Evolutionary conservation across 2,888 invertebrate genomes (phyloP).

Genomic region (Alcis repandata): DNA sequence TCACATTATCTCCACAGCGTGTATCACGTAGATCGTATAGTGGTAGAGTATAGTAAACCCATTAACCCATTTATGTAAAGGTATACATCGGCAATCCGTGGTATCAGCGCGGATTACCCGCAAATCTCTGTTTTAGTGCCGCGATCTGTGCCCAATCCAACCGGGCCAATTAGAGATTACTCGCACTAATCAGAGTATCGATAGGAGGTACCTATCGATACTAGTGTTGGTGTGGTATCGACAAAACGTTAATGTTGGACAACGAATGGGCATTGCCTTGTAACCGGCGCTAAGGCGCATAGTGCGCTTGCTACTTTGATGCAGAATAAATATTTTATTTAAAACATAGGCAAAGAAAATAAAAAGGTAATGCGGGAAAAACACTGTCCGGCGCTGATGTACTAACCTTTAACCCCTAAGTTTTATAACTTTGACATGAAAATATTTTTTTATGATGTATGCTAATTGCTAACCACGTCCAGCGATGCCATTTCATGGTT

Average conservation of each 20-base stretch:
- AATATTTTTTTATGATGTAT: too few species aligned
- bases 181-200: slow-evolving; percentile 71
- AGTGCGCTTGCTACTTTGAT: too few species aligned
- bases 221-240: slow-evolving; percentile 36
- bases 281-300: too few species aligned
- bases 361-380: too few species aligned
- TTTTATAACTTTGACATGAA: too few species aligned
- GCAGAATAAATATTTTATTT: too few species aligned
- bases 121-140: slow-evolving; percentile 82
- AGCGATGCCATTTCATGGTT: too few species aligned
- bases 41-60: slow-evolving; percentile 49
- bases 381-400: too few species aligned
- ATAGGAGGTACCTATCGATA: slow-evolving; percentile 45
- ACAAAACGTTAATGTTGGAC: slow-evolving; percentile 1
- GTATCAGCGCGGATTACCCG: slow-evolving; percentile 78
- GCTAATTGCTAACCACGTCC: too few species aligned
- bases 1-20: slow-evolving; percentile 34
- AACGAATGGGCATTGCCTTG: neutral
- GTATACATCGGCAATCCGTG: slow-evolving; percentile 72
- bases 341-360: too few species aligned
- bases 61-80: slow-evolving; percentile 69
- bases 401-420: too few species aligned
- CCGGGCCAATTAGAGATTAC: slow-evolving; percentile 83
- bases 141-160: slow-evolving; percentile 73
- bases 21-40: slow-evolving; percentile 35